Evolutionary conservation across 2,113 vertebrate species (phyloP).

Genomic region (Stomatorhinus ivindoensis): DNA sequence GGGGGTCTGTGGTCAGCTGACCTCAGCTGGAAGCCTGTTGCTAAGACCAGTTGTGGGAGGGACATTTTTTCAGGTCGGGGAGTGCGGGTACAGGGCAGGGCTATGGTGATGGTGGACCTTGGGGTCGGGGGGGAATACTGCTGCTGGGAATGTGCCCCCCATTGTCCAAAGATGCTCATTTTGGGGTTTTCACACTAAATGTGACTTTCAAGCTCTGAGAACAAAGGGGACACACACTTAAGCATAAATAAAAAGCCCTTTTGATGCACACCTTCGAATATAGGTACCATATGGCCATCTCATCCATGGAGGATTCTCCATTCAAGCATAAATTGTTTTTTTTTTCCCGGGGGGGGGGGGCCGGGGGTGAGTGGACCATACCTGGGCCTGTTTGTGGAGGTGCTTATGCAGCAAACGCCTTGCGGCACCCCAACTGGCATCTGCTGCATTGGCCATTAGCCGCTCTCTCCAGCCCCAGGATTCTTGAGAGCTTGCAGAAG

Average conservation of each 20-base stretch:
- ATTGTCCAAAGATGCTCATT: background rate
- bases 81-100: constrained; percentile 22
- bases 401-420: background rate
- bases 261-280: background rate
- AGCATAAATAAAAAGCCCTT: background rate
- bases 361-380: background rate
- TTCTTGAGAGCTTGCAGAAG: background rate
- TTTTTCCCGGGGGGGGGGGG: background rate
- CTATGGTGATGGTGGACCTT: constrained; percentile 38
- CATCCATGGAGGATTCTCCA: background rate
- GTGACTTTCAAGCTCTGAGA: background rate
- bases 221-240: background rate
- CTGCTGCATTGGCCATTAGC: background rate
- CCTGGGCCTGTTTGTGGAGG: background rate
- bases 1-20: constrained; percentile 48
- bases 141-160: constrained; percentile 3
- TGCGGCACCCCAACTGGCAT: background rate
- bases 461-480: background rate
- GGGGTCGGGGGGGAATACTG: constrained; percentile 50
- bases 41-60: constrained; percentile 33
- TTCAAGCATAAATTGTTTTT: background rate
- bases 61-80: constrained; percentile 22
- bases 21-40: constrained; percentile 54
- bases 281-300: background rate
- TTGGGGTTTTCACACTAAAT: background rate